Evolutionary conservation across 1,140 invertebrate species (phyloP).

Genomic region (Hypsibius dujardini): DNA sequence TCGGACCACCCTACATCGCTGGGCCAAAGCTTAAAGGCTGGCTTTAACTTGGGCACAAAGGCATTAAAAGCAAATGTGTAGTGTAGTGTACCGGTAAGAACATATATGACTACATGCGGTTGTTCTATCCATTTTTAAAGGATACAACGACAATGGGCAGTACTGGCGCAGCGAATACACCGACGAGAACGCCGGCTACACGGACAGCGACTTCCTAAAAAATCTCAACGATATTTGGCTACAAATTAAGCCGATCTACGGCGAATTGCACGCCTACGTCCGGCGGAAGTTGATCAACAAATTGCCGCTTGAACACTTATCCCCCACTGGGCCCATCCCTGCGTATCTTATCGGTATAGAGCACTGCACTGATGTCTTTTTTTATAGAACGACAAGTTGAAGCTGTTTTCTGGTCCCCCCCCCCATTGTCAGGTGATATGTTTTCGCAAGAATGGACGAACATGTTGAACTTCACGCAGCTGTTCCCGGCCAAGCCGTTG

Average conservation of each 20-base stretch:
- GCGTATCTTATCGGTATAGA: conserved; percentile 23
- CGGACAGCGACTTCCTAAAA: conserved; percentile 28
- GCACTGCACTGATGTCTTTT: conserved; percentile 14
- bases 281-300: conserved; percentile 54
- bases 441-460: too few relatives aligned
- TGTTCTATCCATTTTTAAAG: conserved; percentile 37
- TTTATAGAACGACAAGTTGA: conserved; percentile 22
- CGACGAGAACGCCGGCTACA: conserved; percentile 25
- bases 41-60: too few relatives aligned
- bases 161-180: conserved; percentile 32
- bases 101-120: too few relatives aligned
- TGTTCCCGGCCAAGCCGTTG: conserved; percentile 30
- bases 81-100: too few relatives aligned
- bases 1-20: too few relatives aligned
- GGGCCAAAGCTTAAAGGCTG: too few relatives aligned
- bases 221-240: conserved; percentile 65
- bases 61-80: too few relatives aligned
- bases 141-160: conserved; percentile 55
- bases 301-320: conserved; percentile 29
- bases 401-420: neutral
- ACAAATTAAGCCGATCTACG: conserved; percentile 65
- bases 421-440: conserved; percentile 30
- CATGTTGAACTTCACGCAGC: conserved; percentile 24
- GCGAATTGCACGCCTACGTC: conserved; percentile 71
- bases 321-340: neutral